Evolutionary conservation across 1,140 invertebrate species (phyloP).

Genomic region (Hylyphantes graminicola): DNA sequence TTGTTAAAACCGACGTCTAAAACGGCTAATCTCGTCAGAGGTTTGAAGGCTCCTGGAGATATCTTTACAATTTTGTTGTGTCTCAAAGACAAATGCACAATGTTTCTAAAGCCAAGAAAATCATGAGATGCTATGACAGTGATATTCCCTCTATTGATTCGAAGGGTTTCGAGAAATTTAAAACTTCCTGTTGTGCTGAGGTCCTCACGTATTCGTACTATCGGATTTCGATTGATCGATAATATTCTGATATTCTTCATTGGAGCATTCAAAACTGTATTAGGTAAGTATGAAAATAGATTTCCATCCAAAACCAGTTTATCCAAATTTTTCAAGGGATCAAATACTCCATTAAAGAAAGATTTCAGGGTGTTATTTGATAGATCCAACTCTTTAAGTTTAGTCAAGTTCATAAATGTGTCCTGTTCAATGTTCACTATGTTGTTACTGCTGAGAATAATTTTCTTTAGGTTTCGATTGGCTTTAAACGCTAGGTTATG

Average conservation of each 20-base stretch:
- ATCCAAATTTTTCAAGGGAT: slow-evolving; percentile 73
- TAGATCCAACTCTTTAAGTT: slow-evolving; percentile 80
- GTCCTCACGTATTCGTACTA: slow-evolving; percentile 74
- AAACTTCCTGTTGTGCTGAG: slow-evolving; percentile 71
- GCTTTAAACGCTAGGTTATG: slow-evolving; percentile 57
- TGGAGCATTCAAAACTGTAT: slow-evolving; percentile 74
- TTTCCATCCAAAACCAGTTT: slow-evolving; percentile 83
- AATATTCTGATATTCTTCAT: slow-evolving; percentile 80
- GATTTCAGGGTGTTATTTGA: slow-evolving; percentile 80
- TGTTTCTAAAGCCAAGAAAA: slow-evolving; percentile 84
- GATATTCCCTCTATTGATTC: slow-evolving; percentile 84
- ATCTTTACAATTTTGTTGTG: slow-evolving; percentile 82
- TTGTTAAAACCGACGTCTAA: slow-evolving; percentile 87
- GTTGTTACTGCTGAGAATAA: slow-evolving; percentile 77
- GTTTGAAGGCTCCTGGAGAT: slow-evolving; percentile 85
- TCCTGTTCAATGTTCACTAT: slow-evolving; percentile 78
- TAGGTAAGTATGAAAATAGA: slow-evolving; percentile 82
- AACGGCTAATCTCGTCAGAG: slow-evolving; percentile 79
- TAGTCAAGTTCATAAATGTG: slow-evolving; percentile 76
- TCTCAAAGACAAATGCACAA: slow-evolving; percentile 79
- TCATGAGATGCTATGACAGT: slow-evolving; percentile 87
- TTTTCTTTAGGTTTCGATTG: slow-evolving; percentile 62
- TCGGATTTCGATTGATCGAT: slow-evolving; percentile 84
- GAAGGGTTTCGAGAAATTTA: slow-evolving; percentile 79
- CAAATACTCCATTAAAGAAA: slow-evolving; percentile 84